These are phyloP conservation scores for Cirrhinus molitorella DNA, from an alignment of 2,797 vertebrate species.

Conservation along the genomic window DNA sequence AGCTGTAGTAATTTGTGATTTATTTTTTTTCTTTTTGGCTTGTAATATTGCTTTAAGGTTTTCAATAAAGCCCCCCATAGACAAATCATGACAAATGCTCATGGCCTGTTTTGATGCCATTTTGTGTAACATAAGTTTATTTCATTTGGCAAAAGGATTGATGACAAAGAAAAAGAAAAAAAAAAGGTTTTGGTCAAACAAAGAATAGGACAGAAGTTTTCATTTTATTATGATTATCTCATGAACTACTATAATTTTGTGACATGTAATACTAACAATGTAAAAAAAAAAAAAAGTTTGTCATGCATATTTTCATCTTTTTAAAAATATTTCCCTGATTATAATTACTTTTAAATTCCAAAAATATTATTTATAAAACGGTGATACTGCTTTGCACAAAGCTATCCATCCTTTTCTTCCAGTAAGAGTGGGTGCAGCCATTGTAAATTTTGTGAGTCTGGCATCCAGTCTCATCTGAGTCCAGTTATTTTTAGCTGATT, in stretches of 20 bases:
- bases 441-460: no score
- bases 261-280: background rate
- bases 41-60: conserved; percentile 38
- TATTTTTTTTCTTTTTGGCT: conserved; percentile 3
- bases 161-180: no score
- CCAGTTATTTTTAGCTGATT: no score
- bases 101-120: background rate
- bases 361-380: no score
- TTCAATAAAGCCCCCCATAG: conserved; percentile 19
- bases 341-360: no score
- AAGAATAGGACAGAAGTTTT: background rate
- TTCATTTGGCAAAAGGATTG: background rate
- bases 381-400: no score
- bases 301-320: no score
- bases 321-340: no score
- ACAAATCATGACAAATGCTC: background rate
- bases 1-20: background rate
- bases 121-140: background rate
- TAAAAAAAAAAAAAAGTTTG: no score
- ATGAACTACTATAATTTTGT: background rate
- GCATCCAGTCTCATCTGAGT: no score
- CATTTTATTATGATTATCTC: background rate
- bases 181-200: background rate
- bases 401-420: no score
- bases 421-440: no score